These are phyloP conservation scores for Sphyrna mokarran DNA, from an alignment of 2,113 vertebrate genomes.

Conservation along the genomic window DNA sequence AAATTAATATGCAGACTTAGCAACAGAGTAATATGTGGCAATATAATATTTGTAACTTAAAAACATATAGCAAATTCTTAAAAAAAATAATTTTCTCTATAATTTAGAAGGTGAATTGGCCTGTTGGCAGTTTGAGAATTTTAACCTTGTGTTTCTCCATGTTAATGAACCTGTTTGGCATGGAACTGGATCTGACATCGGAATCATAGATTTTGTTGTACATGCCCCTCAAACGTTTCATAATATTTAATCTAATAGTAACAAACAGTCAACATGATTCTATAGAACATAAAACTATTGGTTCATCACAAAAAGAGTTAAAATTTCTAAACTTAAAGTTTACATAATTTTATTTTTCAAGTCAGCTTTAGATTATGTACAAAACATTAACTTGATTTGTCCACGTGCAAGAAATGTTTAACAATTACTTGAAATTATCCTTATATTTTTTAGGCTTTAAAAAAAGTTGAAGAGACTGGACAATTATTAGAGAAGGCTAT, in stretches of 20 bases:
- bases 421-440: slow-evolving; percentile 36
- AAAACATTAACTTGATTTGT: not conserved
- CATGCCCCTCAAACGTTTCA: not conserved
- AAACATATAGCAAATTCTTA: not conserved
- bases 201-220: not conserved
- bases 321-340: not conserved
- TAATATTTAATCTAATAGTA: not conserved
- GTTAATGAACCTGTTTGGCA: not conserved
- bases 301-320: not conserved
- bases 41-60: not conserved
- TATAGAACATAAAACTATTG: not conserved
- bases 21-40: not conserved
- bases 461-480: slow-evolving; percentile 63
- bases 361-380: not conserved
- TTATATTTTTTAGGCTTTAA: slow-evolving; percentile 56
- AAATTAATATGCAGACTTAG: not conserved
- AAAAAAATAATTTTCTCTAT: not conserved
- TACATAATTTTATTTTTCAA: not conserved
- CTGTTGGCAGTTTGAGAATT: not conserved
- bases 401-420: not conserved
- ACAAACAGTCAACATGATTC: not conserved
- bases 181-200: not conserved
- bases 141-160: not conserved
- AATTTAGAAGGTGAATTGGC: not conserved
- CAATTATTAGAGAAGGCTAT: slow-evolving; percentile 71